A percentile compares a stretch with the other conserved stretches of the same genome.
Evolutionary conservation across 2,113 vertebrate species (phyloP).

Genomic region (Coptodon rendalli): DNA sequence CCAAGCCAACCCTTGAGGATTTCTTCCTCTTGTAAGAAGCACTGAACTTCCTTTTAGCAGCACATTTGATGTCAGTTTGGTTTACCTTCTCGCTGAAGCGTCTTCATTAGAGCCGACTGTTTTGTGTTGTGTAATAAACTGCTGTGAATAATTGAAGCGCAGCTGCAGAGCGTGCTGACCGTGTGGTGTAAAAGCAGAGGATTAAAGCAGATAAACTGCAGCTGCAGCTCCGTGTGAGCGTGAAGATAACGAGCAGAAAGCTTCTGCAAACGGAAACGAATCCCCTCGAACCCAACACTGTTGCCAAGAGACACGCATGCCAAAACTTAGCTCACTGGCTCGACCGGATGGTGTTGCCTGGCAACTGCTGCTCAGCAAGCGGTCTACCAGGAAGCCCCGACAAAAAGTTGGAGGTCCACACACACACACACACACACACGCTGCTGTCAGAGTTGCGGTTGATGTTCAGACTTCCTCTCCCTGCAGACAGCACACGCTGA

Average conservation of each 20-base stretch:
- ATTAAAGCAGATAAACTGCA: neutral
- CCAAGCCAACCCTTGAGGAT: neutral
- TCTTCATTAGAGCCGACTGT: neutral
- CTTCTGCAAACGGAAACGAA: neutral
- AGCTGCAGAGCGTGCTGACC: neutral
- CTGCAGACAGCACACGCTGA: neutral
- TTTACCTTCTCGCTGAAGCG: neutral
- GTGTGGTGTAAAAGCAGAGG: neutral
- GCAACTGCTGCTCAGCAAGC: slow-evolving; percentile 21
- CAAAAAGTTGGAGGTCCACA: neutral
- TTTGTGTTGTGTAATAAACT: neutral
- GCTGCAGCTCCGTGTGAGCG: neutral
- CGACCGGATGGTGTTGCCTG: slow-evolving; percentile 34
- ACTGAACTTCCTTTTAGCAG: neutral
- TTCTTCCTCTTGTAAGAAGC: neutral
- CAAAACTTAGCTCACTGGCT: slow-evolving; percentile 17
- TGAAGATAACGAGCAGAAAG: slow-evolving; percentile 5
- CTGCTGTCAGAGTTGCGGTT: neutral
- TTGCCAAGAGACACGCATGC: slow-evolving; percentile 25
- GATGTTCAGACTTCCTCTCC: neutral
- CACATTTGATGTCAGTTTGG: neutral
- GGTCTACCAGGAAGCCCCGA: slow-evolving; percentile 10
- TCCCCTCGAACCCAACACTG: slow-evolving; percentile 17
- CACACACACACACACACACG: neutral
- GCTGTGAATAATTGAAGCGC: neutral